Percentiles rank a stretch among this genome's conserved stretches.
Conservation (phyloP, 2,888 invertebrate species). For the Polydesmus complanatus region DNA sequence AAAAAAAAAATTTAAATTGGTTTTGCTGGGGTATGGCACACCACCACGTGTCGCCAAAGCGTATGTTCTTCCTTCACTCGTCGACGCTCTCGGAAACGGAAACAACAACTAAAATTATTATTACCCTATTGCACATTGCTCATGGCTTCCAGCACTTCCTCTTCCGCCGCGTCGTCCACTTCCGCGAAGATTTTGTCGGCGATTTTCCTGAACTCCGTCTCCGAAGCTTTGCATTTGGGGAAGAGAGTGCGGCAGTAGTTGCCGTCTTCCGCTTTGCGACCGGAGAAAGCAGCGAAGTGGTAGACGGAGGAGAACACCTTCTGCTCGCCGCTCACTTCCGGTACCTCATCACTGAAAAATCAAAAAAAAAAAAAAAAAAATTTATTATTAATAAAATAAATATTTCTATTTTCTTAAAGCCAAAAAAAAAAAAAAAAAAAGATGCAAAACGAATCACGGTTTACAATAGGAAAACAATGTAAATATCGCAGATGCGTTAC, state of each 20-base stretch:
- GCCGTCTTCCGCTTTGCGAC: background rate
- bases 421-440: background rate
- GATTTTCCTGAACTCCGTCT: conserved; percentile 13
- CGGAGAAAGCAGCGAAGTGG: conserved; percentile 14
- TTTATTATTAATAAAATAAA: background rate
- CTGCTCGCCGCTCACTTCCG: conserved; percentile 12
- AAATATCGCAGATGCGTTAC: background rate
- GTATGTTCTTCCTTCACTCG: background rate
- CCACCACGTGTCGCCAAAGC: background rate
- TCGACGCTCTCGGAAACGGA: background rate
- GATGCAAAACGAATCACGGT: background rate
- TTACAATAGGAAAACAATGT: background rate
- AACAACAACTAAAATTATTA: too few species aligned
- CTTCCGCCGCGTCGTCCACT: conserved; percentile 7
- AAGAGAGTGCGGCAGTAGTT: conserved; percentile 8
- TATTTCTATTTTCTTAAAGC: background rate
- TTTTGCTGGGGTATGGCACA: too few species aligned
- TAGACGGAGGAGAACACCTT: conserved; percentile 13
- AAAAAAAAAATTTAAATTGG: too few species aligned
- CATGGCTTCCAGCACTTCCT: background rate
- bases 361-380: background rate
- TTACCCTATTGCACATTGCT: background rate
- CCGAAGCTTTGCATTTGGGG: conserved; percentile 16
- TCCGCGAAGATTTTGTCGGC: conserved; percentile 14
- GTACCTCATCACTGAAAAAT: conserved; percentile 9